phyloP scores from a whole-genome alignment of 2,797 vertebrate species.

The Helostoma temminkii region DNA sequence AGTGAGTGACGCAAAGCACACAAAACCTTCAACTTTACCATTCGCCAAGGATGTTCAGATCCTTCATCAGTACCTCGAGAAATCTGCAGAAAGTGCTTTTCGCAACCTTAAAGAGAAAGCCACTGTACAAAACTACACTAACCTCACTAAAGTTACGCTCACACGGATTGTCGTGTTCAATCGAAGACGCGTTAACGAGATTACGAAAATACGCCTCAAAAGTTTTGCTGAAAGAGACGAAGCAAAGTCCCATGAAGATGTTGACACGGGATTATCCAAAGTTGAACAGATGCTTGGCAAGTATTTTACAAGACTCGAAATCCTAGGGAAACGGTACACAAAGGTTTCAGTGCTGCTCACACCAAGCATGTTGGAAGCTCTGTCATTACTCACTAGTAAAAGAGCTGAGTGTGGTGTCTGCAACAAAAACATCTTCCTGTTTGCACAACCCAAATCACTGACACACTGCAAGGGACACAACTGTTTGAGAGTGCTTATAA shows the following conservation, averaged over 20 bases:
- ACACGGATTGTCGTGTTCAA: slow-evolving; percentile 58
- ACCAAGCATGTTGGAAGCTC: slow-evolving; percentile 4
- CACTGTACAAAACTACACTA: slow-evolving; percentile 29
- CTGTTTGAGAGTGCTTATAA: slow-evolving; percentile 41
- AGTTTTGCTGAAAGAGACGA: slow-evolving; percentile 37
- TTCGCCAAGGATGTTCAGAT: slow-evolving; percentile 40
- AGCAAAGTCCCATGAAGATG: slow-evolving; percentile 29
- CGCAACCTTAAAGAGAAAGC: neutral
- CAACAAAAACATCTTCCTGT: slow-evolving; percentile 30
- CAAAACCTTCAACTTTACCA: slow-evolving; percentile 31
- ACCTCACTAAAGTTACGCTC: slow-evolving; percentile 32
- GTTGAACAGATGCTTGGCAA: slow-evolving; percentile 43
- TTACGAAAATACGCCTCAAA: slow-evolving; percentile 50
- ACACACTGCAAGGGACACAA: slow-evolving; percentile 54
- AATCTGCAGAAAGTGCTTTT: slow-evolving; percentile 10
- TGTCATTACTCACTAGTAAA: slow-evolving; percentile 2
- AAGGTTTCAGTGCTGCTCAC: slow-evolving; percentile 40
- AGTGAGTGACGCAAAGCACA: slow-evolving; percentile 12
- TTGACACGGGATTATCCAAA: slow-evolving; percentile 35
- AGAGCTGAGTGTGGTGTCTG: slow-evolving; percentile 24
- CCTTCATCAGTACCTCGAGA: slow-evolving; percentile 16
- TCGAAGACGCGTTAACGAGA: slow-evolving; percentile 43
- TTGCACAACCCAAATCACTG: slow-evolving; percentile 39
- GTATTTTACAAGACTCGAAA: slow-evolving; percentile 23
- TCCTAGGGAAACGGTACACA: slow-evolving; percentile 18